Conservation (phyloP, 2,888 invertebrate genomes). For the Tinea semifulvella region DNA sequence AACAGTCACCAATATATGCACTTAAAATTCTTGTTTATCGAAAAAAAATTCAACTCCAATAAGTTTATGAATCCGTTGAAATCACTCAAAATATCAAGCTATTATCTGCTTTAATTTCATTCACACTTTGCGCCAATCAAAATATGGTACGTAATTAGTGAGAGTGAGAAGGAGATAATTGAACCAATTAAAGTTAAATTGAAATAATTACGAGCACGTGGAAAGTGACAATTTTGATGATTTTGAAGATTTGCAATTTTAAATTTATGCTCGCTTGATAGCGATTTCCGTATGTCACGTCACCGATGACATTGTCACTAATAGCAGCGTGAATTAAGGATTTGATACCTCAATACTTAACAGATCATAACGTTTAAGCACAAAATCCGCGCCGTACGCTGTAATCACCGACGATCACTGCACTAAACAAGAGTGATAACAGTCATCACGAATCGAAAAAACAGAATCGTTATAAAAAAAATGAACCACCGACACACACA, state of each 20-base stretch:
- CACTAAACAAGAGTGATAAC: conserved; percentile 56
- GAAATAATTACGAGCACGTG: conserved; percentile 55
- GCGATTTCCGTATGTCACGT: conserved; percentile 48
- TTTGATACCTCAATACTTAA: background rate
- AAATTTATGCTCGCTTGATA: conserved; percentile 12
- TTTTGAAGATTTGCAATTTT: background rate
- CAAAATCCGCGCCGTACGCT: background rate
- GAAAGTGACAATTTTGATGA: conserved; percentile 16
- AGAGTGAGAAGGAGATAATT: conserved; percentile 47
- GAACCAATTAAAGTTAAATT: conserved; percentile 46
- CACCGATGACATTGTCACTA: conserved; percentile 54
- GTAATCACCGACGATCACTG: conserved; percentile 44
- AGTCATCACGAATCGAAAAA: conserved; percentile 58
- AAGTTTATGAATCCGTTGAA: too few species aligned
- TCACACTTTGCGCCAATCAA: conserved; percentile 25
- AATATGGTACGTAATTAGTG: conserved; percentile 43
- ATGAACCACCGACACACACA: conserved; percentile 50
- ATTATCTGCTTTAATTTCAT: background rate
- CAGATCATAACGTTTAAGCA: background rate
- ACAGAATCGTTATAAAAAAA: conserved; percentile 50
- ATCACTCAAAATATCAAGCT: too few species aligned
- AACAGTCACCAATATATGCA: background rate
- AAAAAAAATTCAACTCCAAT: too few species aligned
- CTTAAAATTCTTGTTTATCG: background rate
- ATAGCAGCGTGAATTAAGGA: conserved; percentile 9